A percentile compares a stretch with the other conserved stretches of the same genome.
phyloP scores from a whole-genome alignment of 1,140 invertebrate species.

The Drosophila yakuba region DNA sequence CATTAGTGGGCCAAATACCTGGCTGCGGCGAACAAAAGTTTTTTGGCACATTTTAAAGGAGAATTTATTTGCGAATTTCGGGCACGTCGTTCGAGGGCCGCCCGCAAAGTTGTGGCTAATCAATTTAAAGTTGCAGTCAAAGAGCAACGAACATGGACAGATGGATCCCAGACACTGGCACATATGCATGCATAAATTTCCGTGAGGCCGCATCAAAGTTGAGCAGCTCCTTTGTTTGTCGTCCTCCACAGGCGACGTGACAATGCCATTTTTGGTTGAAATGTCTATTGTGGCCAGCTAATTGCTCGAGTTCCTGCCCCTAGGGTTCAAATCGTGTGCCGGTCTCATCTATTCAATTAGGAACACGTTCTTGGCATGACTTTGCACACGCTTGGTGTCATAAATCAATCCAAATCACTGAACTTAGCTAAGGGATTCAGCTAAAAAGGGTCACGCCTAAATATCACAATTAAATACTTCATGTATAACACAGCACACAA shows the following conservation, averaged over 20 bases:
- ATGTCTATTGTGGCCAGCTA: slow-evolving; percentile 60
- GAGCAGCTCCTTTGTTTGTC: slow-evolving; percentile 33
- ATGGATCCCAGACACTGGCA: slow-evolving; percentile 38
- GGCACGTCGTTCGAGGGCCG: slow-evolving; percentile 42
- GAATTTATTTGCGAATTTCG: slow-evolving; percentile 65
- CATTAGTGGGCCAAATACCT: slow-evolving; percentile 59
- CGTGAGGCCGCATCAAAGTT: slow-evolving; percentile 53
- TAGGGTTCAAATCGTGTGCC: slow-evolving; percentile 44
- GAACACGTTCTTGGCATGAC: slow-evolving; percentile 47
- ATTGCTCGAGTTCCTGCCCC: slow-evolving; percentile 56
- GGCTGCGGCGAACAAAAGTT: slow-evolving; percentile 46
- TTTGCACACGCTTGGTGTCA: slow-evolving; percentile 46
- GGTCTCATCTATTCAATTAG: slow-evolving; percentile 60
- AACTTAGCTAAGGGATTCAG: neutral
- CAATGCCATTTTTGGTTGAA: slow-evolving; percentile 38
- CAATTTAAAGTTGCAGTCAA: slow-evolving; percentile 64
- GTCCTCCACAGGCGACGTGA: slow-evolving; percentile 38
- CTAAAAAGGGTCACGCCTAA: neutral
- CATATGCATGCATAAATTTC: slow-evolving; percentile 71
- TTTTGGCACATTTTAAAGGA: slow-evolving; percentile 59
- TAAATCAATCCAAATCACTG: slow-evolving; percentile 42
- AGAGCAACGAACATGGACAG: slow-evolving; percentile 37
- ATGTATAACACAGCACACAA: too few relatives aligned
- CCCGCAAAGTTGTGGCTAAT: slow-evolving; percentile 61
- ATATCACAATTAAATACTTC: neutral